phyloP scores from a whole-genome alignment of 92 coral and sea anemone genomes.

The Heliopora coerulea region DNA sequence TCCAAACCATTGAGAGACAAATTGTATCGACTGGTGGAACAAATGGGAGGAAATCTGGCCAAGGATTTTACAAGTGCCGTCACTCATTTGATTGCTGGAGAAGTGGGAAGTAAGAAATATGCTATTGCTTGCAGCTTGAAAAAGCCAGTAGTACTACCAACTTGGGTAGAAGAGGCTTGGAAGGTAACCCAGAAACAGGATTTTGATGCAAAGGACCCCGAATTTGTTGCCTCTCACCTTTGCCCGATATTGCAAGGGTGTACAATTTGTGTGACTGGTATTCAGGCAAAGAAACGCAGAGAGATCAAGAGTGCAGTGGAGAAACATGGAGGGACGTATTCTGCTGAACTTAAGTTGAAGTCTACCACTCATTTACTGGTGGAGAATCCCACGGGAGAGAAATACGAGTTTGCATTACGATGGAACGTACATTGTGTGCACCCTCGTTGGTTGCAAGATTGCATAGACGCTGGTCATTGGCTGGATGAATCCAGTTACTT shows the following conservation, averaged over 20 bases:
- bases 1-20: slow-evolving; percentile 65
- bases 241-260: slow-evolving; percentile 89
- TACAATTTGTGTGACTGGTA: slow-evolving; percentile 85
- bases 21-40: slow-evolving; percentile 62
- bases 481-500: slow-evolving; percentile 66
- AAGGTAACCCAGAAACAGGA: slow-evolving; percentile 45
- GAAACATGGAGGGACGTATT: slow-evolving; percentile 77
- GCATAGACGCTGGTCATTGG: slow-evolving; percentile 80
- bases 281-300: slow-evolving; percentile 65
- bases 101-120: slow-evolving; percentile 89
- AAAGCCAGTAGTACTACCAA: slow-evolving; percentile 72
- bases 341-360: slow-evolving; percentile 78
- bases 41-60: slow-evolving; percentile 76
- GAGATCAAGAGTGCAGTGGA: slow-evolving; percentile 60
- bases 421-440: slow-evolving; percentile 91
- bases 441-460: slow-evolving; percentile 86
- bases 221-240: slow-evolving; percentile 54
- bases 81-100: slow-evolving; percentile 95
- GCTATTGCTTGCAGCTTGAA: slow-evolving; percentile 70
- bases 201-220: slow-evolving; percentile 63
- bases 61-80: slow-evolving; percentile 78
- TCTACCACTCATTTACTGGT: slow-evolving; percentile 87
- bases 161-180: slow-evolving; percentile 84
- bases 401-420: slow-evolving; percentile 77
- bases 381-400: slow-evolving; percentile 78